Base-by-base conservation (phyloP, 2,113 vertebrate species). In the Columba janthina region DNA sequence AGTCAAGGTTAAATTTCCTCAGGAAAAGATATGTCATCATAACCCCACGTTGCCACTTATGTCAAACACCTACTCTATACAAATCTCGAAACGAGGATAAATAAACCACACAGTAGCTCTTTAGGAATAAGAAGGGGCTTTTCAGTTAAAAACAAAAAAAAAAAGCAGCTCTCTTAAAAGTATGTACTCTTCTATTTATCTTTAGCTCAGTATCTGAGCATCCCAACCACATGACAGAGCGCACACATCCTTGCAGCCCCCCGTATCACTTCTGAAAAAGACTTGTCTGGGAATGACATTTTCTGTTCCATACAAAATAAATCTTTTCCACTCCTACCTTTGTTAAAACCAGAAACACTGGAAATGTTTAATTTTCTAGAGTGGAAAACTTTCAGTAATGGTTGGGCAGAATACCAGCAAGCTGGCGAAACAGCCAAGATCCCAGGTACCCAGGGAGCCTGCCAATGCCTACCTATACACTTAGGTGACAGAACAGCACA, bases 1-100 rank as follows among this genome's bases (percentile, higher is more conserved):
- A 93, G 62, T 76, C 72, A 64, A 77, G 67, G 76, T 76, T 67
- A 31, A 93, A 93, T 90, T 96, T 96, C 93, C 92, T 92, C 89
- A 96, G 96, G 95, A 96, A 96, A 90, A 96, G 79, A 25, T 83
- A 91, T 76, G 83, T 93, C 94, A 93, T 94, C 82, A 88, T 84
- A 97, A 95, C 88, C 75, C 25, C 34, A 60, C 62, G 66, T 92
- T 92, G 77, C 72, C 83, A 87, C 77, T 94, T 87, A 87, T 66
- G 92, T 84, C 72, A 86, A 95, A 95, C 73, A 94, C 83, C 80
- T 75, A 93, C 88, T 75, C 92, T n/a, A 70, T 12, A 90, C 28
- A 84, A 72, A 87, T 61, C 86, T 93, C 65, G 90, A 75, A 89
- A 88, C 1, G 15, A 93, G 66, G 67, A 92, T 53, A 95, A 97